These are phyloP conservation scores for Tinamus major DNA, from an alignment of 2,797 vertebrate species.

Conservation along the genomic window DNA sequence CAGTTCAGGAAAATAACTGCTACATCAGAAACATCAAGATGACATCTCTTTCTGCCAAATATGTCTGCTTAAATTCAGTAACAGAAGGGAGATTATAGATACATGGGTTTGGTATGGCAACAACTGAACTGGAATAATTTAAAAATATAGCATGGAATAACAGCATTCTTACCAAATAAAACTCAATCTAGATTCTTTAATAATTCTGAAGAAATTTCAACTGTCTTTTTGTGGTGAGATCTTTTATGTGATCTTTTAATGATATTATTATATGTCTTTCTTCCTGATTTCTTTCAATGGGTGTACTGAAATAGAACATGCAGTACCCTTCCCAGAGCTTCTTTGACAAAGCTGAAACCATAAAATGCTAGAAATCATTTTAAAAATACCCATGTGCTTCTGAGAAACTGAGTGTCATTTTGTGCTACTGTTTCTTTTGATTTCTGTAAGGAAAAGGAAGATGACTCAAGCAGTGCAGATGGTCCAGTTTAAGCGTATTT, in stretches of 20 bases:
- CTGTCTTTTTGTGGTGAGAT: neutral
- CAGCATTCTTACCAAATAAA: neutral
- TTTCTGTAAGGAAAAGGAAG: conserved; percentile 25
- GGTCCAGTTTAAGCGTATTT: neutral
- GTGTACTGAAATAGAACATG: neutral
- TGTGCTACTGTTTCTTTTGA: neutral
- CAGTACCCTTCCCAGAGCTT: neutral
- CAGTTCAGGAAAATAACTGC: neutral
- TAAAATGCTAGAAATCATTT: neutral
- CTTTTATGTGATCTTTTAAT: neutral
- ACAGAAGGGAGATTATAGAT: neutral
- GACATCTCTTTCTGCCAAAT: neutral
- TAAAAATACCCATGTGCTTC: neutral
- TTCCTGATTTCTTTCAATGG: neutral
- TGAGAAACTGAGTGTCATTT: neutral
- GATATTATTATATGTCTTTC: neutral
- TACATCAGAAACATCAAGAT: neutral
- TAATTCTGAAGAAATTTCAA: neutral
- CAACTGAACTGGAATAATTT: neutral
- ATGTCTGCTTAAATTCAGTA: neutral
- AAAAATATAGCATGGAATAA: neutral
- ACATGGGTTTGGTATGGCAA: neutral
- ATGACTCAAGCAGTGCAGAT: conserved; percentile 8
- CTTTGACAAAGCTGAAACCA: neutral
- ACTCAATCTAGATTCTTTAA: neutral